A percentile compares a stretch with the other conserved stretches of the same genome.
phyloP scores from a whole-genome alignment of 1,140 invertebrate species.

The Myzus persicae region DNA sequence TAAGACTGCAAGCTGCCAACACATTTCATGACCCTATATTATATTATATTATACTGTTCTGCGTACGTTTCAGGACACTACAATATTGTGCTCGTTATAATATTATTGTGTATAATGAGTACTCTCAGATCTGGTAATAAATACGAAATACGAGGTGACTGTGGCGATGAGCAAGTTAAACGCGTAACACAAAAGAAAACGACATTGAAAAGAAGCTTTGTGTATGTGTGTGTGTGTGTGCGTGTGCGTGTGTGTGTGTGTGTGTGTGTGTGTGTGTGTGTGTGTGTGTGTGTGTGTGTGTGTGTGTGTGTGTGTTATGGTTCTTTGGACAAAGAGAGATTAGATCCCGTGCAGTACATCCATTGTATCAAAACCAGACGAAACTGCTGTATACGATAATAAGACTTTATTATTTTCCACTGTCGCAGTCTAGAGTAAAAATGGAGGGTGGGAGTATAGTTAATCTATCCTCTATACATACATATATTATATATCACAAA shows the following conservation, averaged over 20 bases:
- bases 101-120: neutral
- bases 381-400: constrained; percentile 19
- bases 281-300: neutral
- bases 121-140: neutral
- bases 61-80: neutral
- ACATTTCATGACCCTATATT: neutral
- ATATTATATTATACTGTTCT: neutral
- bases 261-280: too few species aligned
- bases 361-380: neutral
- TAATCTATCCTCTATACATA: too few species aligned
- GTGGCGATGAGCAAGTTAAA: neutral
- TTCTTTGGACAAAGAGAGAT: neutral
- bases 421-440: neutral
- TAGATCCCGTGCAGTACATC: neutral
- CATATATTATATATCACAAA: neutral
- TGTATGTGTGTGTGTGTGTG: neutral
- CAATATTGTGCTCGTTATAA: neutral
- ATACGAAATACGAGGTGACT: neutral
- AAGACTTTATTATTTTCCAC: constrained; percentile 35
- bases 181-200: constrained; percentile 24
- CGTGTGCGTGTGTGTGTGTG: neutral
- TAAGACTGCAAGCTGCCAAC: neutral
- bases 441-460: neutral
- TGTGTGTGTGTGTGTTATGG: neutral
- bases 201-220: constrained; percentile 36